Conservation (phyloP, 2,888 invertebrate species). For the Hirtodrosophila confusa region DNA sequence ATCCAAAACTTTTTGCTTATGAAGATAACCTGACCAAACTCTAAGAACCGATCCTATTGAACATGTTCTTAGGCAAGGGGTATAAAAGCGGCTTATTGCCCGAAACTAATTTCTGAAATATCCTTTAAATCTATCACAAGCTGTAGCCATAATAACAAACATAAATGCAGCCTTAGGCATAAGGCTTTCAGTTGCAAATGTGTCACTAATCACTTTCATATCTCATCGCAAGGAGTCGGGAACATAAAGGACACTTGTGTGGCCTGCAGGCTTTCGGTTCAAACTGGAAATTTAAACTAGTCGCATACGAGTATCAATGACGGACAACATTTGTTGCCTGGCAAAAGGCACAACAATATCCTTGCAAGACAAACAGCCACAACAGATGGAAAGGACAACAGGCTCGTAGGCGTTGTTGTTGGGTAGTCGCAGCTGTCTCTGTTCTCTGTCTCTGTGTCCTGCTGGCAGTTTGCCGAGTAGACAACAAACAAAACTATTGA, state of each 20-base stretch:
- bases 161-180: conserved; percentile 10
- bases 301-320: conserved; percentile 49
- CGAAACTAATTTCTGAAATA: conserved; percentile 24
- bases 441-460: conserved; percentile 23
- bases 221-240: conserved; percentile 28
- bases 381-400: conserved; percentile 1
- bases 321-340: conserved; percentile 57
- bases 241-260: conserved; percentile 25
- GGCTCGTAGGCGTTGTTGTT: conserved; percentile 29
- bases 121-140: neutral
- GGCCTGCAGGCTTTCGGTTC: conserved; percentile 11
- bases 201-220: conserved; percentile 39
- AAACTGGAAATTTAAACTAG: conserved; percentile 50
- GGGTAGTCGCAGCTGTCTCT: conserved; percentile 40
- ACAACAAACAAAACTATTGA: conserved; percentile 76
- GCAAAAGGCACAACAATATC: conserved; percentile 45
- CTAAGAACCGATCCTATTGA: no score
- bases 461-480: conserved; percentile 73
- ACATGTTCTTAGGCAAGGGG: no score
- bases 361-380: conserved; percentile 32
- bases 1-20: no score
- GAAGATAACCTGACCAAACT: no score
- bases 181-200: conserved; percentile 4
- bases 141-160: neutral
- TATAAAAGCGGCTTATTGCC: no score